Conservation (phyloP, 2,888 invertebrate species). For the Lycocerus yunnanus region DNA sequence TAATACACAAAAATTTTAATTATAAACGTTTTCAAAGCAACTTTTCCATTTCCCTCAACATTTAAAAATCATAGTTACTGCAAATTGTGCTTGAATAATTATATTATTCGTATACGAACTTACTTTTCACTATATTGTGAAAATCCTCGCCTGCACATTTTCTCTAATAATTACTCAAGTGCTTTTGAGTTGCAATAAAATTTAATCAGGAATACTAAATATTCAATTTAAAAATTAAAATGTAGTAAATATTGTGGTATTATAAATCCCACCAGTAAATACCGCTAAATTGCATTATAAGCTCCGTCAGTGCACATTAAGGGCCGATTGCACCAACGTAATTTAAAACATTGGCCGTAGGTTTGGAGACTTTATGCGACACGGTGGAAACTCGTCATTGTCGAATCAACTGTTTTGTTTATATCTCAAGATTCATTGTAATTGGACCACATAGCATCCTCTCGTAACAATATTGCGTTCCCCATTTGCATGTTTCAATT, state of each 20-base stretch:
- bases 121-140: background rate
- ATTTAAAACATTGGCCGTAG: no score
- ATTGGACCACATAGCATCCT: background rate
- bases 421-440: background rate
- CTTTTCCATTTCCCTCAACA: background rate
- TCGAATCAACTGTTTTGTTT: background rate
- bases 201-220: background rate
- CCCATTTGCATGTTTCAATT: background rate
- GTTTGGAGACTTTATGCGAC: no score
- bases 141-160: background rate
- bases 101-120: background rate
- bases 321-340: no score
- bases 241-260: background rate
- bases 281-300: background rate
- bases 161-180: background rate
- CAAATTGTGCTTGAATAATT: background rate
- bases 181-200: background rate
- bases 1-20: background rate
- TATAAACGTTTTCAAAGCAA: background rate
- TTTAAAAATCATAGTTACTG: background rate
- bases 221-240: background rate
- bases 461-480: background rate
- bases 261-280: no score
- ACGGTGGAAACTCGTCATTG: no score
- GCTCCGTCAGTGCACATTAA: background rate